Percentiles rank a stretch among this genome's conserved stretches.
Evolutionary conservation across 2,797 vertebrate genomes (phyloP).

Genomic region (Tenualosa thibaudeaui): DNA sequence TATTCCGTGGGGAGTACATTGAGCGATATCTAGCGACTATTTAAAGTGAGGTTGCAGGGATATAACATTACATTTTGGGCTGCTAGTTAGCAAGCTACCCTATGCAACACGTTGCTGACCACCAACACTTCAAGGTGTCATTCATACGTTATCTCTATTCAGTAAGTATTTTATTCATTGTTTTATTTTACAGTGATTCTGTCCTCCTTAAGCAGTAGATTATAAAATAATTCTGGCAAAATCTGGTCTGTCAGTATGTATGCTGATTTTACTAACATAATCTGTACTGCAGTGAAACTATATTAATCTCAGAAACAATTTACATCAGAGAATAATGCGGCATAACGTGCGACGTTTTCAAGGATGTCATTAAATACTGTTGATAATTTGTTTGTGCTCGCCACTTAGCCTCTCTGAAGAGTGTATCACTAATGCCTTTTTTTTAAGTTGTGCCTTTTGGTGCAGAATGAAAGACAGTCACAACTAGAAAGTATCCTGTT

Average conservation of each 20-base stretch:
- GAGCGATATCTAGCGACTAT: background rate
- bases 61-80: background rate
- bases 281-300: background rate
- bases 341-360: background rate
- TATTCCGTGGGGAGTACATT: background rate
- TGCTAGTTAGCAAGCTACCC: slow-evolving; percentile 32
- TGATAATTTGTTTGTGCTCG: background rate
- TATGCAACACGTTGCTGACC: slow-evolving; percentile 75
- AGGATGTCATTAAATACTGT: background rate
- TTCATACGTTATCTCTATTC: slow-evolving; percentile 56
- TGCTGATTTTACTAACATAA: background rate
- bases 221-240: background rate
- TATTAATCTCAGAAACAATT: background rate
- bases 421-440: background rate
- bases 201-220: background rate
- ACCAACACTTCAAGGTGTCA: slow-evolving; percentile 60
- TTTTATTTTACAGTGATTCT: background rate
- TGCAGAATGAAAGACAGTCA: background rate
- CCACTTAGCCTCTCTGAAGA: background rate
- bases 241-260: background rate
- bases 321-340: background rate
- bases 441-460: background rate
- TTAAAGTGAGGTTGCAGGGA: background rate
- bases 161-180: slow-evolving; percentile 60
- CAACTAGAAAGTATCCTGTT: background rate